Conservation (phyloP, 2,113 vertebrate species). For the Cyprinodon tularosa region DNA sequence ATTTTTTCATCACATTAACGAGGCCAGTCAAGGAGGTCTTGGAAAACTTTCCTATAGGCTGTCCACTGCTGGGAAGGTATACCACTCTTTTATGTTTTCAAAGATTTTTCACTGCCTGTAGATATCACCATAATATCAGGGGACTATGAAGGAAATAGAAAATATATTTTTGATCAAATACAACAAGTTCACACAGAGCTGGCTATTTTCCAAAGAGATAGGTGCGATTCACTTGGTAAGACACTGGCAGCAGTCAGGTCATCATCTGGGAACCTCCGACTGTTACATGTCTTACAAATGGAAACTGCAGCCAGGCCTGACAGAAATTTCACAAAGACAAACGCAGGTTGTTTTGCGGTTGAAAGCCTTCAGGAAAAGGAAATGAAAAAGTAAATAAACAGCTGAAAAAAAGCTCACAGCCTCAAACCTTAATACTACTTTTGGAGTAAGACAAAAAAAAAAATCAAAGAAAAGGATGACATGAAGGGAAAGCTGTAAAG, state of each 20-base stretch:
- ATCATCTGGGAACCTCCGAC: conserved; percentile 18
- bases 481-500: conserved; percentile 2
- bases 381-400: conserved; percentile 23
- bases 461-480: conserved; percentile 3
- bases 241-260: conserved; percentile 7
- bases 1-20: not conserved
- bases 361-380: conserved; percentile 15
- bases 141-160: not conserved
- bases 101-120: not conserved
- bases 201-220: conserved; percentile 4
- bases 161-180: conserved; percentile 4
- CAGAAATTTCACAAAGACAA: conserved; percentile 19
- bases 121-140: not conserved
- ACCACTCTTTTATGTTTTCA: not conserved
- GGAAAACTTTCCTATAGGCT: not conserved
- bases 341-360: conserved; percentile 13
- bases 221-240: not conserved
- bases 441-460: conserved; percentile 2
- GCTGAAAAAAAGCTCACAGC: conserved; percentile 30
- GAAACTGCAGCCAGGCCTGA: conserved; percentile 3
- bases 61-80: not conserved
- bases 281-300: conserved; percentile 30
- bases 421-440: conserved; percentile 23
- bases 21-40: not conserved
- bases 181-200: conserved; percentile 15